phyloP scores from a whole-genome alignment of 1,140 invertebrate genomes.

The Apis cerana region DNA sequence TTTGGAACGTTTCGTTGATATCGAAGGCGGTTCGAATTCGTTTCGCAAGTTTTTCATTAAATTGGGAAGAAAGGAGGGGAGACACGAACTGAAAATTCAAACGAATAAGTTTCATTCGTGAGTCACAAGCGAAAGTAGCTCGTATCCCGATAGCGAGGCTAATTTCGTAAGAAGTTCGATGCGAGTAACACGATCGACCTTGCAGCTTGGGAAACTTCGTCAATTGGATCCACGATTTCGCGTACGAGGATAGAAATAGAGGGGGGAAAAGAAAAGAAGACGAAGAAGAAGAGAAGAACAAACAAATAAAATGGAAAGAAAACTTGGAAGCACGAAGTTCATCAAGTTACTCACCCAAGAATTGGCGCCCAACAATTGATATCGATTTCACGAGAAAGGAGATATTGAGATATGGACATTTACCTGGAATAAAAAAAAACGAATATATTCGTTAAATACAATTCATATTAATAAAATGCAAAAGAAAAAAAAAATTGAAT shows the following conservation, averaged over 20 bases:
- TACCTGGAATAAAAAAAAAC: slow-evolving; percentile 27
- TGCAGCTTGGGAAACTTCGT: background rate
- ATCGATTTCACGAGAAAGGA: background rate
- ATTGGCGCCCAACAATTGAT: background rate
- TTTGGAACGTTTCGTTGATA: too few relatives aligned
- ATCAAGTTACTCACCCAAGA: background rate
- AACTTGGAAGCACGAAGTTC: background rate
- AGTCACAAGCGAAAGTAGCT: slow-evolving; percentile 21
- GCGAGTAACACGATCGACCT: slow-evolving; percentile 29
- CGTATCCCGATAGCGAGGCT: slow-evolving; percentile 20
- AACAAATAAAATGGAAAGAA: background rate
- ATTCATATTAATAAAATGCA: too few relatives aligned
- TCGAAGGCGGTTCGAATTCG: background rate
- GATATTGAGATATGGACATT: background rate
- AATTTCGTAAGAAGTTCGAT: slow-evolving; percentile 36
- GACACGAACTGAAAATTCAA: slow-evolving; percentile 14
- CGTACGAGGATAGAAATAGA: background rate
- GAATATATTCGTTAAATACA: background rate
- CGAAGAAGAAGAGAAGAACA: background rate
- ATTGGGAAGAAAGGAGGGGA: too few relatives aligned
- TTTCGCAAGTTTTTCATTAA: background rate
- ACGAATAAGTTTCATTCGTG: slow-evolving; percentile 26
- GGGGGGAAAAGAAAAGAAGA: background rate
- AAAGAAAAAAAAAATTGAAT: background rate
- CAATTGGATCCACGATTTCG: slow-evolving; percentile 22